Percentiles rank a stretch among this genome's conserved stretches.
These are phyloP conservation scores for Ceyx erithaca DNA, from an alignment of 2,797 vertebrate species.

Conservation along the genomic window DNA sequence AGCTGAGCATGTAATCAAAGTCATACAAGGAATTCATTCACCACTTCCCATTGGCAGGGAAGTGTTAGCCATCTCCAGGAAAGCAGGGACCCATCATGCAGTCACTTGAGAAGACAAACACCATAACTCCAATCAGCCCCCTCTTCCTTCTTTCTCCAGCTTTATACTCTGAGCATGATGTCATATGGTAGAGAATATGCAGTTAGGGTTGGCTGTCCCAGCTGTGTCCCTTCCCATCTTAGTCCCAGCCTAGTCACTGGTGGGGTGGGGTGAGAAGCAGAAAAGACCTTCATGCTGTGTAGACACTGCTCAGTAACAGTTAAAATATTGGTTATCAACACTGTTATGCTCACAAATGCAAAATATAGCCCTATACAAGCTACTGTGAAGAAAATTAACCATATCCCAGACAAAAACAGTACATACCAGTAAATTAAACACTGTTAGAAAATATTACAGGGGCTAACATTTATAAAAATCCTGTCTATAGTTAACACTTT, in stretches of 20 bases:
- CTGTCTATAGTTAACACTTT: background rate
- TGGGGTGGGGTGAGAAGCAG: background rate
- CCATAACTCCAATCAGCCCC: accelerated
- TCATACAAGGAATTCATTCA: background rate
- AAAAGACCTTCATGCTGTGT: background rate
- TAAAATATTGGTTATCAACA: background rate
- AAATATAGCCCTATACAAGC: background rate
- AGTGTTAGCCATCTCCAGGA: background rate
- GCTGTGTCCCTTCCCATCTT: too few species aligned
- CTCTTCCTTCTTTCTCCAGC: background rate
- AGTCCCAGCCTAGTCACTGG: accelerated
- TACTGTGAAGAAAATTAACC: background rate
- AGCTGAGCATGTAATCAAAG: accelerated
- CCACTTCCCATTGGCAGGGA: accelerated
- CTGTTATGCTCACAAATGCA: background rate
- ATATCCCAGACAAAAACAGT: background rate
- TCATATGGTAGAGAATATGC: background rate
- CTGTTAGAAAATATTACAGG: background rate
- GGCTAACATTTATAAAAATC: background rate
- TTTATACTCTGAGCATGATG: background rate
- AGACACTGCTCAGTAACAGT: background rate
- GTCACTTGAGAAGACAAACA: background rate
- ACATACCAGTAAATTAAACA: background rate
- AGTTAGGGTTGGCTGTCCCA: background rate
- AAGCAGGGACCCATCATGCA: accelerated